Evolutionary conservation across 30 jellyfish, hydroid and myxozoan genomes (phyloP).

Genomic region (Clytia hemisphaerica): DNA sequence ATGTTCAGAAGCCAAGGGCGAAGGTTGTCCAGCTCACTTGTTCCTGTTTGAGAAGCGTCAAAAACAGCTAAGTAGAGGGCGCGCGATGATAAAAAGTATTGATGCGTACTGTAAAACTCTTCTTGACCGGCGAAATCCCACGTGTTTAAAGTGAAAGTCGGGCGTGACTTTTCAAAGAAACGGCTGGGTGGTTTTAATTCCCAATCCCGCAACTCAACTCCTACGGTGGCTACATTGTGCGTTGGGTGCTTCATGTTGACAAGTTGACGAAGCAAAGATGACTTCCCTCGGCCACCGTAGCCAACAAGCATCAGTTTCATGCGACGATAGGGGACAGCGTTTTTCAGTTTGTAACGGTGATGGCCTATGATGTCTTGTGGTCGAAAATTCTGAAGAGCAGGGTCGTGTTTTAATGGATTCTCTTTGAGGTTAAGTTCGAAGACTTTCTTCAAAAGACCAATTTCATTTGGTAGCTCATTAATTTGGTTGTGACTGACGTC

Average conservation of each 20-base stretch:
- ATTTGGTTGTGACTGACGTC: slow-evolving; percentile 56
- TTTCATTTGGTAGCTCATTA: slow-evolving; percentile 60
- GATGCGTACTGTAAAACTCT: slow-evolving; percentile 87
- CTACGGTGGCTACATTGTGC: slow-evolving; percentile 62
- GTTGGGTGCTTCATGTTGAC: slow-evolving; percentile 50
- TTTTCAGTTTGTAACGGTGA: slow-evolving; percentile 54
- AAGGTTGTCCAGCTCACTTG: slow-evolving; percentile 59
- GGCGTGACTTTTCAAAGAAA: slow-evolving; percentile 29
- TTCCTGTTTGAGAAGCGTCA: slow-evolving; percentile 75
- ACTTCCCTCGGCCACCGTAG: slow-evolving; percentile 76
- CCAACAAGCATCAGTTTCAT: slow-evolving; percentile 90
- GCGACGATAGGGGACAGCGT: slow-evolving; percentile 70
- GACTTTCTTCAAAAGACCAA: slow-evolving; percentile 56
- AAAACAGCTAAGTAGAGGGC: slow-evolving; percentile 89
- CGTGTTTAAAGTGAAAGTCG: slow-evolving; percentile 43
- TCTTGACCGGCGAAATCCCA: slow-evolving; percentile 98
- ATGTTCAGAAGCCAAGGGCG: slow-evolving; percentile 92
- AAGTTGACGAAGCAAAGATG: slow-evolving; percentile 62
- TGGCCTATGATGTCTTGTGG: slow-evolving; percentile 61
- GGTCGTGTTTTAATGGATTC: slow-evolving; percentile 45
- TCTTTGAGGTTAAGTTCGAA: slow-evolving; percentile 57
- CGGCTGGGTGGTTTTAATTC: slow-evolving; percentile 43
- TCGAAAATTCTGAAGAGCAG: slow-evolving; percentile 37
- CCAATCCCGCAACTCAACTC: slow-evolving; percentile 73
- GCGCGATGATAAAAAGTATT: slow-evolving; percentile 62